Percentiles rank a stretch among this genome's conserved stretches.
Conservation (phyloP, 1,140 invertebrate species). For the Riptortus pedestris region DNA sequence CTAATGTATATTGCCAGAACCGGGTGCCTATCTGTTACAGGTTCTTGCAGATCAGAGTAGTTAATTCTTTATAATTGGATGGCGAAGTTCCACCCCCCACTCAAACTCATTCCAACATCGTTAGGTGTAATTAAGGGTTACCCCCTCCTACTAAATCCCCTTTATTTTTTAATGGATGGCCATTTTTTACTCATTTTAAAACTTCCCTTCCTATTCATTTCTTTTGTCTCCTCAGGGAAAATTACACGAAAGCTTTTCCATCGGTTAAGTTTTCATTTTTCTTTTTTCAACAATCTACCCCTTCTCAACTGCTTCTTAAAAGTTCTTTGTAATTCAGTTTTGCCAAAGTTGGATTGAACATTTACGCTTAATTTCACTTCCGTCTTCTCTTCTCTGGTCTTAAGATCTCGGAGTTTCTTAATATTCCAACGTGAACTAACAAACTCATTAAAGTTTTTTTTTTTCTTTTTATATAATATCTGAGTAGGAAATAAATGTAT, state of each 20-base stretch:
- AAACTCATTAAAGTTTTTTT: too few species aligned
- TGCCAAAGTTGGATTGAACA: neutral
- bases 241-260: neutral
- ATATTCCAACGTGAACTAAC: too few species aligned
- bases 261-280: neutral
- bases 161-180: neutral
- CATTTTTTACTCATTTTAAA: neutral
- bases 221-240: neutral
- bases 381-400: too few species aligned
- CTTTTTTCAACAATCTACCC: neutral
- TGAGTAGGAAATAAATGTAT: too few species aligned
- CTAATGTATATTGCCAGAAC: too few species aligned
- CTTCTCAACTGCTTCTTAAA: neutral
- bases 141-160: too few species aligned
- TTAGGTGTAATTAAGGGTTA: neutral
- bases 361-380: neutral
- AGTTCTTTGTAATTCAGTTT: neutral
- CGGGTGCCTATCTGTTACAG: too few species aligned
- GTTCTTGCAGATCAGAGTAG: too few species aligned
- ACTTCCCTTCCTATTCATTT: neutral
- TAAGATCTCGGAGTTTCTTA: too few species aligned
- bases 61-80: too few species aligned
- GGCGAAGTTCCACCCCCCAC: too few species aligned
- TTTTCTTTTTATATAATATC: too few species aligned
- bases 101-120: neutral